phyloP scores from a whole-genome alignment of 2,888 invertebrate species.

The Melanostoma mellinum region DNA sequence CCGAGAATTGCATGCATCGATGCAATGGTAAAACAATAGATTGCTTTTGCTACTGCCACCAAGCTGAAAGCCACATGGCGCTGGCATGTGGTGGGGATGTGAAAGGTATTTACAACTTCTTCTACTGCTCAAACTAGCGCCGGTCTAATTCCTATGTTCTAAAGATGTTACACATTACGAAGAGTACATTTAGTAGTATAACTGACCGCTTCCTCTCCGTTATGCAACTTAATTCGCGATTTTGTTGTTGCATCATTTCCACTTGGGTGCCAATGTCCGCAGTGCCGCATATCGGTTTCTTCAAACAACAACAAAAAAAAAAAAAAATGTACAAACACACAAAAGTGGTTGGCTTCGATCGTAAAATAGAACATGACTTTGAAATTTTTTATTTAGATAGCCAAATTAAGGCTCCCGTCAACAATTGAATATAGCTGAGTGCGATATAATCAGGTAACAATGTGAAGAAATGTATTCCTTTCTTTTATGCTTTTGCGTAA shows the following conservation, averaged over 20 bases:
- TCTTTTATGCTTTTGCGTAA: neutral
- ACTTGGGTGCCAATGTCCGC: constrained; percentile 69
- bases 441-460: constrained; percentile 59
- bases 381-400: constrained; percentile 22
- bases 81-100: constrained; percentile 5
- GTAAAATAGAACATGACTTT: constrained; percentile 56
- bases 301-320: constrained; percentile 38
- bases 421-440: constrained; percentile 62
- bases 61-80: constrained; percentile 27
- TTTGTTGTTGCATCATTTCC: constrained; percentile 69
- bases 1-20: constrained; percentile 56
- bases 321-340: neutral
- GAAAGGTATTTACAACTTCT: constrained; percentile 30
- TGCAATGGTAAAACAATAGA: constrained; percentile 57
- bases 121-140: constrained; percentile 45
- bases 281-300: constrained; percentile 64
- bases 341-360: constrained; percentile 58
- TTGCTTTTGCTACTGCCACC: constrained; percentile 1
- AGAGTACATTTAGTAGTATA: constrained; percentile 36
- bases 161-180: constrained; percentile 54
- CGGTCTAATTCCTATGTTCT: constrained; percentile 70
- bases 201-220: constrained; percentile 71
- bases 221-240: constrained; percentile 70
- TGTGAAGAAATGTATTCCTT: constrained; percentile 18
- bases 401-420: constrained; percentile 55